A percentile compares a stretch with the other conserved stretches of the same genome.
These are phyloP conservation scores for Heterotilapia buettikoferi DNA, from an alignment of 2,113 vertebrate species.

Conservation along the genomic window DNA sequence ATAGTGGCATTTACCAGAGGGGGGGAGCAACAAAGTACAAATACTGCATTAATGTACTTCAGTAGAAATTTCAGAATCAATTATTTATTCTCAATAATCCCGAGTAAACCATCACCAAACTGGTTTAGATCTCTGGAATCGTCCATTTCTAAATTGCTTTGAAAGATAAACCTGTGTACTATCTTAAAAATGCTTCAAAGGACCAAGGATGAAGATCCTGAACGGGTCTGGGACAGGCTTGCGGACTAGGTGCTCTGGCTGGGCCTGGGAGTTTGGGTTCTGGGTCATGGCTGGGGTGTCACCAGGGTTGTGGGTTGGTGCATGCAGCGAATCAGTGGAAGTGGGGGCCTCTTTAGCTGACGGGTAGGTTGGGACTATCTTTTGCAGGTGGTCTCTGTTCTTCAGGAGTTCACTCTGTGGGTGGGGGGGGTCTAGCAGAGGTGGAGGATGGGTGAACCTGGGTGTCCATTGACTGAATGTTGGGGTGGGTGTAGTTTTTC, in stretches of 20 bases:
- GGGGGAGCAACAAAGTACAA: background rate
- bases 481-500: background rate
- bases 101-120: background rate
- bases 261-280: background rate
- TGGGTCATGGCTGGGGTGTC: background rate
- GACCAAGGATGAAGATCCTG: background rate
- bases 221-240: background rate
- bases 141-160: background rate
- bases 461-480: background rate
- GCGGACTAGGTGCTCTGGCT: rapidly evolving
- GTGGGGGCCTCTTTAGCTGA: background rate
- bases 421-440: background rate
- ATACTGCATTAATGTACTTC: background rate
- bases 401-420: background rate
- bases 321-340: background rate
- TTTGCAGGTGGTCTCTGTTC: background rate
- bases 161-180: background rate
- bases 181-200: background rate
- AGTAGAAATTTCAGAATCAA: background rate
- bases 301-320: background rate
- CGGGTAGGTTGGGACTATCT: background rate
- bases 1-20: background rate
- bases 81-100: background rate
- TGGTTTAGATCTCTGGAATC: background rate
- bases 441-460: background rate